Evolutionary conservation across 35 echinoderm and acorn worm genomes (phyloP).

Genomic region (Strongylocentrotus purpuratus): DNA sequence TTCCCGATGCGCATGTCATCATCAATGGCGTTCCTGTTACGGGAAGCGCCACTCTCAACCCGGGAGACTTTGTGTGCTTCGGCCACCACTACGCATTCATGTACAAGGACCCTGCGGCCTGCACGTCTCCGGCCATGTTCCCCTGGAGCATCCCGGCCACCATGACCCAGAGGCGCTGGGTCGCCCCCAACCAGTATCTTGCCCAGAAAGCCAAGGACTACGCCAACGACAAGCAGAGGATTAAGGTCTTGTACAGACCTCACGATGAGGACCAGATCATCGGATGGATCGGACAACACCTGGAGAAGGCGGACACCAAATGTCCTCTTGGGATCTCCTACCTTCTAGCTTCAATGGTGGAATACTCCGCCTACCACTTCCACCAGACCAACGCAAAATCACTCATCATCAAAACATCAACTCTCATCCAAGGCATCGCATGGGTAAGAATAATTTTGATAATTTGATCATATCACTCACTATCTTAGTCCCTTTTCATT

Average conservation of each 20-base stretch:
- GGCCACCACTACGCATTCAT: conserved; percentile 86
- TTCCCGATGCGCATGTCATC: conserved; percentile 58
- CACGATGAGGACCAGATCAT: conserved; percentile 75
- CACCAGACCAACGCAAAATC: conserved; percentile 55
- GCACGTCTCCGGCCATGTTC: not conserved
- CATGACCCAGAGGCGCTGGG: conserved; percentile 49
- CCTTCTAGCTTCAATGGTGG: conserved; percentile 62
- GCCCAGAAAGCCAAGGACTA: conserved; percentile 78
- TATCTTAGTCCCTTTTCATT: too few relatives aligned
- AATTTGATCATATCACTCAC: too few relatives aligned
- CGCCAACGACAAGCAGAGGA: conserved; percentile 53
- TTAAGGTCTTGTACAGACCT: conserved; percentile 67
- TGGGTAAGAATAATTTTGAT: conserved; percentile 68
- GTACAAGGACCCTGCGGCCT: conserved; percentile 74
- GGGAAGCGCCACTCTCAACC: conserved; percentile 63
- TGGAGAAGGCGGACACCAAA: conserved; percentile 33
- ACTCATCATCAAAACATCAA: conserved; percentile 60
- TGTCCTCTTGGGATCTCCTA: conserved; percentile 57
- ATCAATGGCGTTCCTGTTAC: conserved; percentile 72
- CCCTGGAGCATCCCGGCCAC: conserved; percentile 46
- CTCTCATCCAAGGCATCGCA: conserved; percentile 70
- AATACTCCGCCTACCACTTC: conserved; percentile 71
- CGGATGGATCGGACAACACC: conserved; percentile 49
- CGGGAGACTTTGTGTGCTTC: conserved; percentile 79
- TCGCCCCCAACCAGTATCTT: conserved; percentile 58